phyloP scores from a whole-genome alignment of 2,888 invertebrate species.

The Caenorhabditis sp. region DNA sequence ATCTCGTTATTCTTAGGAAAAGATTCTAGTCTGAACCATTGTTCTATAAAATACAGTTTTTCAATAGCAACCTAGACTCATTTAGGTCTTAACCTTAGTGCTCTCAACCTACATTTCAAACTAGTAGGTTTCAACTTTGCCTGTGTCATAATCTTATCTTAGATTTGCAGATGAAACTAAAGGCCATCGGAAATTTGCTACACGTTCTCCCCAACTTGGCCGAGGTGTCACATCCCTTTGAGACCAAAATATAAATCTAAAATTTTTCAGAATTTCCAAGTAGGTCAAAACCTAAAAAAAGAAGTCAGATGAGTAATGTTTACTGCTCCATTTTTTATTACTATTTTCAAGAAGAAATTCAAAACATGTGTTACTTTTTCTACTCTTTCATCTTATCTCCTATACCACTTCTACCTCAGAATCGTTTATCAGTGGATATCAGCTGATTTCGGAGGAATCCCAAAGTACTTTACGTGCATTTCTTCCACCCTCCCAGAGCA shows the following conservation, averaged over 20 bases:
- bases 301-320: constrained; percentile 12
- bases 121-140: not conserved
- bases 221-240: not conserved
- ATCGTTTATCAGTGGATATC: constrained; percentile 36
- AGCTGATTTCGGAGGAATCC: constrained; percentile 34
- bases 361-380: constrained; percentile 18
- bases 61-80: too few relatives aligned
- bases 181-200: not conserved
- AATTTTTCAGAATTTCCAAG: not conserved
- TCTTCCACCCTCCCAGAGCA: constrained; percentile 14
- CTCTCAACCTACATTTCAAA: too few relatives aligned
- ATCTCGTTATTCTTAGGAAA: not conserved
- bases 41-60: too few relatives aligned
- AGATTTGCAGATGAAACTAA: not conserved
- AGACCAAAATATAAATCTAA: not conserved
- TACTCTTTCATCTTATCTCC: constrained; percentile 17
- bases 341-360: not conserved
- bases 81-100: too few relatives aligned
- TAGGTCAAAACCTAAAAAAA: not conserved
- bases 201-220: not conserved
- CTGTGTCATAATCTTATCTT: constrained; percentile 6
- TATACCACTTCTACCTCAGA: constrained; percentile 41
- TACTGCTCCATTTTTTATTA: constrained; percentile 8
- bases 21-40: not conserved
- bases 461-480: constrained; percentile 43